These are phyloP conservation scores for Pseudochirops corinnae DNA, from an alignment of 2,797 vertebrate genomes.

Conservation along the genomic window DNA sequence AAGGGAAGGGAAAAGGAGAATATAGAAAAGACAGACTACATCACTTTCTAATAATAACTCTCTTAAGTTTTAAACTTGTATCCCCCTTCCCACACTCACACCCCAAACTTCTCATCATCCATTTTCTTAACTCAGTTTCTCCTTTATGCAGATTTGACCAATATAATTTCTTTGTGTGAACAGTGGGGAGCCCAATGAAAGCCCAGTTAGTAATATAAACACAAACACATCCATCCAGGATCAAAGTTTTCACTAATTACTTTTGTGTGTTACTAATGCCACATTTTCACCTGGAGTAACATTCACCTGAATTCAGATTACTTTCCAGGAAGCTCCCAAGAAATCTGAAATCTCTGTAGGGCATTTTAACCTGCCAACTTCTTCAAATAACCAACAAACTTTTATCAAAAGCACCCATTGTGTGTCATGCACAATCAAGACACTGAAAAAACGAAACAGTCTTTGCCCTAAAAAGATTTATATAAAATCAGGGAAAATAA, in stretches of 20 bases:
- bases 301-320: constrained; percentile 75
- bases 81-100: too few relatives aligned
- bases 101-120: fast-evolving
- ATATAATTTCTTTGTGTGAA: neutral
- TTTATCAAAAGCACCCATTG: neutral
- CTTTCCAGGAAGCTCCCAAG: constrained; percentile 75
- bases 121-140: neutral
- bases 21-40: fast-evolving
- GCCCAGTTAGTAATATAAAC: neutral
- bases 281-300: constrained; percentile 75
- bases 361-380: constrained; percentile 74
- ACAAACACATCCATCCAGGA: neutral
- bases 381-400: constrained; percentile 18
- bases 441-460: neutral
- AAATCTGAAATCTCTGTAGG: constrained; percentile 74
- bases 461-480: constrained; percentile 31
- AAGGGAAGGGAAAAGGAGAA: too few relatives aligned
- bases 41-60: neutral
- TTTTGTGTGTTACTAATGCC: constrained; percentile 34
- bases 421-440: neutral
- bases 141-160: neutral
- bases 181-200: neutral
- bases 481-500: too few relatives aligned
- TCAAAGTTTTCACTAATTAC: neutral
- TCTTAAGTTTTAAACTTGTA: neutral